A percentile compares a stretch with the other conserved stretches of the same genome.
phyloP scores from a whole-genome alignment of 2,888 invertebrate species.

The Sarcophaga subvicina region DNA sequence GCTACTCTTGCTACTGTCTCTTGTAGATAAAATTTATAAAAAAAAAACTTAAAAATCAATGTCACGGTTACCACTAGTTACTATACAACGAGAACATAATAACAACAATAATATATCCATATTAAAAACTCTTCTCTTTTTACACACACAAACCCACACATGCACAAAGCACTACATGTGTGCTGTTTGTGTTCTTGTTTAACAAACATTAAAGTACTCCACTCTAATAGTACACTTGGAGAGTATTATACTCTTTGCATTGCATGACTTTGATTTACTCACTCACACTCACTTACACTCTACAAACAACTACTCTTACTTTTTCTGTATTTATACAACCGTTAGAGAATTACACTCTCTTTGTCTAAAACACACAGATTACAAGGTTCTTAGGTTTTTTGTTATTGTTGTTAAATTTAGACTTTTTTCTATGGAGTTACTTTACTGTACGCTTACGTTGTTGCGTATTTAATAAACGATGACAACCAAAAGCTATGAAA shows the following conservation, averaged over 20 bases:
- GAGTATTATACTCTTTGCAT: too few relatives aligned
- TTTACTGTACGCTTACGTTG: conserved; percentile 8
- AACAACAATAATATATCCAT: conserved; percentile 4
- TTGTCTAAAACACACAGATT: neutral
- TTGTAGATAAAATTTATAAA: too few relatives aligned
- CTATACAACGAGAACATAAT: conserved; percentile 6
- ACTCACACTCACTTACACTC: conserved; percentile 4
- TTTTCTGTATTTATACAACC: neutral
- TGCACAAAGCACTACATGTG: neutral
- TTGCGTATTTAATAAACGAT: conserved; percentile 57
- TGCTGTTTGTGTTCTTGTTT: neutral
- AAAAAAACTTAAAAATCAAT: conserved; percentile 44
- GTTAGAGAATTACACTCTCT: neutral
- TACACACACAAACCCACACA: neutral
- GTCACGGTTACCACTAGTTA: conserved; percentile 53
- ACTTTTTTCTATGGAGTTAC: neutral
- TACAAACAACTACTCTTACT: neutral
- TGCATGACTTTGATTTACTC: neutral
- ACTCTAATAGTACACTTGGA: neutral
- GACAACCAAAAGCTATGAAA: conserved; percentile 66
- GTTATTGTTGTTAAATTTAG: neutral
- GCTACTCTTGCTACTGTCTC: too few relatives aligned
- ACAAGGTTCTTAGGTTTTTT: neutral
- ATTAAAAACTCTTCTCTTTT: neutral
- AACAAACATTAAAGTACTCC: conserved; percentile 17